A percentile compares a stretch with the other conserved stretches of the same genome.
phyloP scores from a whole-genome alignment of 2,888 invertebrate species.

The Galerucella nymphaeae region DNA sequence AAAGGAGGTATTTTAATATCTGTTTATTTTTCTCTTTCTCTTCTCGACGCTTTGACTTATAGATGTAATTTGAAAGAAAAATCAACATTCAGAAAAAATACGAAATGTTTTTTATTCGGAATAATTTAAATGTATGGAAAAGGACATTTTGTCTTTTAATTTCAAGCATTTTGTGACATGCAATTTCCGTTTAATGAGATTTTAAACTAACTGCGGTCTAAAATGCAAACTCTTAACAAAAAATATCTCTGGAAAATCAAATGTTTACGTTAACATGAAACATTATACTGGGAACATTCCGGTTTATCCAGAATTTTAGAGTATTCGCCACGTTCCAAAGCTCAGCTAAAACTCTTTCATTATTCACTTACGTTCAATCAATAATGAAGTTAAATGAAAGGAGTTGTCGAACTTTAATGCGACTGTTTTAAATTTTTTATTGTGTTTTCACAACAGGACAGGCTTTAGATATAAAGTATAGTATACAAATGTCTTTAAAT shows the following conservation, averaged over 20 bases:
- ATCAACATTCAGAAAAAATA: not conserved
- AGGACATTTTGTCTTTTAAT: not conserved
- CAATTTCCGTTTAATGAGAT: not conserved
- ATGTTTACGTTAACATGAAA: conserved; percentile 1
- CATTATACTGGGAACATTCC: not conserved
- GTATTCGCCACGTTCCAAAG: conserved; percentile 7
- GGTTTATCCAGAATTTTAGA: conserved; percentile 14
- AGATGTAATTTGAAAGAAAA: not conserved
- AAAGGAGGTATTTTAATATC: conserved; percentile 4
- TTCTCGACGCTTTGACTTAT: not conserved
- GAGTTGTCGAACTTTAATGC: conserved; percentile 28
- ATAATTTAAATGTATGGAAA: not conserved
- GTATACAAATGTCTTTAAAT: not conserved
- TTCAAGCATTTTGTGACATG: not conserved
- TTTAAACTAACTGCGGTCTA: not conserved
- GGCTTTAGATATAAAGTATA: not conserved
- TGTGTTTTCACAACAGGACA: conserved; percentile 2
- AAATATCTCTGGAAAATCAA: not conserved
- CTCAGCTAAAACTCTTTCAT: conserved; percentile 17
- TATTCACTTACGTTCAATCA: conserved; percentile 25
- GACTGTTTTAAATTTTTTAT: conserved; percentile 25
- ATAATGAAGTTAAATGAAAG: conserved; percentile 32
- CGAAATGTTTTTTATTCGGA: not conserved
- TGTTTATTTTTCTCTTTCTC: not conserved
- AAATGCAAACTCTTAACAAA: not conserved